Evolutionary conservation across 2,113 vertebrate genomes (phyloP).

Genomic region (Chlorodrepanis virens): DNA sequence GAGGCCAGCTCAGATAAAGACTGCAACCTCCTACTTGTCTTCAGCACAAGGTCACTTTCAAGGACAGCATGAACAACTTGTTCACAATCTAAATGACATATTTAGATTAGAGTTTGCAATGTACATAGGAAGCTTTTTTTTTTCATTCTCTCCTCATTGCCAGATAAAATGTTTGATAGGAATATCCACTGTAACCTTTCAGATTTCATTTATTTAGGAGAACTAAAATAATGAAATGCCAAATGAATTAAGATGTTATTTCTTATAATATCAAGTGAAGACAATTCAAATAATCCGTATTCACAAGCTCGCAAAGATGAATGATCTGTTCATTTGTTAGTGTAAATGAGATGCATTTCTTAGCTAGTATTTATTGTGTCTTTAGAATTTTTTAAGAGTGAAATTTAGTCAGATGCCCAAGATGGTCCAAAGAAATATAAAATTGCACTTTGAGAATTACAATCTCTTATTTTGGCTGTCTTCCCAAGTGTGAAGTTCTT

Average conservation of each 20-base stretch:
- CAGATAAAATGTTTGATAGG: conserved; percentile 68
- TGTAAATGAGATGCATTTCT: conserved; percentile 25
- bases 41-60: conserved; percentile 61
- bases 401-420: not conserved
- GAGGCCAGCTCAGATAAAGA: conserved; percentile 33
- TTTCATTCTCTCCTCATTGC: conserved; percentile 44
- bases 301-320: conserved; percentile 37
- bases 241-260: conserved; percentile 74
- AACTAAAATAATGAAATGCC: conserved; percentile 75
- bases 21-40: conserved; percentile 33
- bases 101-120: conserved; percentile 65
- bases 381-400: not conserved
- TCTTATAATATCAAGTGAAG: conserved; percentile 67
- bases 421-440: not conserved
- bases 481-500: not conserved
- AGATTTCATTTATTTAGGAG: conserved; percentile 73
- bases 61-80: conserved; percentile 66
- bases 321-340: conserved; percentile 66
- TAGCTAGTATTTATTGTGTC: not conserved
- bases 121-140: conserved; percentile 16
- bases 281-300: conserved; percentile 66
- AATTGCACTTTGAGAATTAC: not conserved
- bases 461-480: not conserved
- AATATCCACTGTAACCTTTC: conserved; percentile 71
- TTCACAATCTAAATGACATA: conserved; percentile 65